A percentile compares a stretch with the other conserved stretches of the same genome.
Evolutionary conservation across 2,113 vertebrate genomes (phyloP).

Genomic region (Morone saxatilis): DNA sequence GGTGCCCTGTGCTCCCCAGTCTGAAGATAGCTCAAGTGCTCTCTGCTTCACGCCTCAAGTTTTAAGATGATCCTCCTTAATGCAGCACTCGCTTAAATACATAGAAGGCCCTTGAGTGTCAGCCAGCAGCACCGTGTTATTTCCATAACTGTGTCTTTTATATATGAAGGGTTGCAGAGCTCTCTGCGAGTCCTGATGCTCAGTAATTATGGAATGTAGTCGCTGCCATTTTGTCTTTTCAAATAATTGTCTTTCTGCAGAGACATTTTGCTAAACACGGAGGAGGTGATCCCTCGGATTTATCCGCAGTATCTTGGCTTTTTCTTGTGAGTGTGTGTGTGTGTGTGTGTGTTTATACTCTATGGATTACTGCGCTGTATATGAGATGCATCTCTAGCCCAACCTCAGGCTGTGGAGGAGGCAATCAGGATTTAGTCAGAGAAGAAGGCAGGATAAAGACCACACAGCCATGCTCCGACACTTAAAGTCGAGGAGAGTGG

Average conservation of each 20-base stretch:
- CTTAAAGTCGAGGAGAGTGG: conserved; percentile 71
- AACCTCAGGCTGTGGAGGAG: conserved; percentile 72
- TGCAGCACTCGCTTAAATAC: conserved; percentile 72
- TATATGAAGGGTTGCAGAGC: conserved; percentile 31
- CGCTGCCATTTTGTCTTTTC: conserved; percentile 70
- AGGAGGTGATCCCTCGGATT: conserved; percentile 66
- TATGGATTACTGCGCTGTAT: conserved; percentile 72
- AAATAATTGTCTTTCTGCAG: conserved; percentile 55
- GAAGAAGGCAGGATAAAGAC: conserved; percentile 71
- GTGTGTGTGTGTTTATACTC: conserved; percentile 44
- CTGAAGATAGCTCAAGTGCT: conserved; percentile 76
- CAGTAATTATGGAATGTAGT: conserved; percentile 24
- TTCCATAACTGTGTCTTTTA: conserved; percentile 46
- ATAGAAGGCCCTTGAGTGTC: conserved; percentile 56
- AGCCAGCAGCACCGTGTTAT: conserved; percentile 22
- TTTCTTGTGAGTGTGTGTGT: conserved; percentile 18
- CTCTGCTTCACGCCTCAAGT: conserved; percentile 76
- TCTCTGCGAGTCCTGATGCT: not conserved
- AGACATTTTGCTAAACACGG: conserved; percentile 61
- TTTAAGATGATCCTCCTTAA: conserved; percentile 79
- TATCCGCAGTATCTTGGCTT: conserved; percentile 60
- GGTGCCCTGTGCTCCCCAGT: conserved; percentile 67
- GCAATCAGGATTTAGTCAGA: conserved; percentile 76
- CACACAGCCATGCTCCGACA: conserved; percentile 66
- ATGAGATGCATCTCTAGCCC: conserved; percentile 72